A percentile compares a stretch with the other conserved stretches of the same genome.
Evolutionary conservation across 2,797 vertebrate genomes (phyloP).

Genomic region (Jordanella pulchra): DNA sequence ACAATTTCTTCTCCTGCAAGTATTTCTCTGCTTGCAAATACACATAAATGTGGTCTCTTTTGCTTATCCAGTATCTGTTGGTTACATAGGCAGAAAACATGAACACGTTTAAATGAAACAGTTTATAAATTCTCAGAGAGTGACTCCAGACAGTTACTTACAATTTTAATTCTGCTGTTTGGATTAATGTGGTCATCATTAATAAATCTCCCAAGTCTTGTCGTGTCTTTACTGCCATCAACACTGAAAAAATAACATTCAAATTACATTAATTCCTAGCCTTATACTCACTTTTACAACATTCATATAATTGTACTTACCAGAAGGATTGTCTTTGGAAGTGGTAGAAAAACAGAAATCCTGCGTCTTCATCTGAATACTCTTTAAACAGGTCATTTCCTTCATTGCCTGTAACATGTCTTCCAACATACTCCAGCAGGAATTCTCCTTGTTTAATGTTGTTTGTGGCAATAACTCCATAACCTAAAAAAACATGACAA

Average conservation of each 20-base stretch:
- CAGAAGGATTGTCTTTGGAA: neutral
- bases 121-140: neutral
- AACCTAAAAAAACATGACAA: neutral
- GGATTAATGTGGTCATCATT: slow-evolving; percentile 5
- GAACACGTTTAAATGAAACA: neutral
- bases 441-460: neutral
- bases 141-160: slow-evolving; percentile 1
- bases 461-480: neutral
- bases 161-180: slow-evolving; percentile 2
- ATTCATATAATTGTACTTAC: neutral
- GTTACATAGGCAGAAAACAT: slow-evolving; percentile 1
- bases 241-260: neutral
- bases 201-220: slow-evolving; percentile 9
- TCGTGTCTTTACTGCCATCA: slow-evolving; percentile 8
- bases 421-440: neutral
- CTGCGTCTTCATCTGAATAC: neutral
- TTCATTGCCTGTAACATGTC: neutral
- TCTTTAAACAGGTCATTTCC: neutral
- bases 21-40: neutral
- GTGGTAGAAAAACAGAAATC: neutral
- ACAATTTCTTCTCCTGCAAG: slow-evolving; percentile 5
- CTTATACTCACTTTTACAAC: neutral
- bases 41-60: neutral
- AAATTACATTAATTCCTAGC: neutral
- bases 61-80: slow-evolving; percentile 6